phyloP scores from a whole-genome alignment of 2,113 vertebrate species.

The Microtus pennsylvanicus region DNA sequence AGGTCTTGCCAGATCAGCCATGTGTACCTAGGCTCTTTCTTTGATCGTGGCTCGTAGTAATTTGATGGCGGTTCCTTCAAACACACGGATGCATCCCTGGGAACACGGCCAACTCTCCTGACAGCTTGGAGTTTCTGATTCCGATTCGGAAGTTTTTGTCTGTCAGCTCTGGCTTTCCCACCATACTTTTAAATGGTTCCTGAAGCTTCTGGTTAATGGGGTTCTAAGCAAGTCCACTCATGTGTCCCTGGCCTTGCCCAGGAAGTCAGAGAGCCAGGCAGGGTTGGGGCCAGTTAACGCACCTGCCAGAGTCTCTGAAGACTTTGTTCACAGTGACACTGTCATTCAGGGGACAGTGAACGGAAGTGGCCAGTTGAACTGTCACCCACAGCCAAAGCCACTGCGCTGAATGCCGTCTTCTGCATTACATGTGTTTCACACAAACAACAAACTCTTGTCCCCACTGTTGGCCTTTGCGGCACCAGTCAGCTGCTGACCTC shows the following conservation, averaged over 20 bases:
- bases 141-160: constrained; percentile 75
- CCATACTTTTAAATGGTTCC: constrained; percentile 68
- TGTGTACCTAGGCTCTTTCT: constrained; percentile 36
- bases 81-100: constrained; percentile 74
- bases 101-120: constrained; percentile 66
- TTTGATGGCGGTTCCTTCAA: constrained; percentile 76
- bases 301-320: background rate
- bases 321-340: background rate
- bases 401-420: background rate
- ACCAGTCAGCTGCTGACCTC: constrained; percentile 74
- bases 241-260: constrained; percentile 68
- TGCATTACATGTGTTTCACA: constrained; percentile 57
- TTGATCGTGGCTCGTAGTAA: constrained; percentile 63
- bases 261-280: constrained; percentile 54
- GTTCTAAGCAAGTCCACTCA: constrained; percentile 3
- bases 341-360: background rate
- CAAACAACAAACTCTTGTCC: constrained; percentile 61
- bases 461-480: constrained; percentile 50
- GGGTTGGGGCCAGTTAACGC: background rate
- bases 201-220: constrained; percentile 62
- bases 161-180: constrained; percentile 53
- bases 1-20: constrained; percentile 43
- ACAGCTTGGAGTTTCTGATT: constrained; percentile 62
- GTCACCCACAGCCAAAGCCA: background rate
- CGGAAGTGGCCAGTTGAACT: background rate